phyloP scores from a whole-genome alignment of 2,113 vertebrate species.

The Cairina moschata region DNA sequence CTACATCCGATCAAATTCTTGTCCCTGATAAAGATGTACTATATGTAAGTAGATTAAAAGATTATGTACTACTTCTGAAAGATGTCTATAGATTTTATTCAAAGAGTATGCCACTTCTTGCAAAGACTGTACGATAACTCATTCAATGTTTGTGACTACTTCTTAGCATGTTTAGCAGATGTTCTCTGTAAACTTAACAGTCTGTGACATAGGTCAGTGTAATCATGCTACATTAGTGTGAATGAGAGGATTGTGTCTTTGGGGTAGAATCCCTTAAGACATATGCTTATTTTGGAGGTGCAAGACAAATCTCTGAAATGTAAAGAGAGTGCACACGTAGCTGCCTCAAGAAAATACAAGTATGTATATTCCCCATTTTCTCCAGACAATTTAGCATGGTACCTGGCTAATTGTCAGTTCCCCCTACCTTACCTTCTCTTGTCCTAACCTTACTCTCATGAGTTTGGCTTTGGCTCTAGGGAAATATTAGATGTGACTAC shows the following conservation, averaged over 20 bases:
- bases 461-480: not conserved
- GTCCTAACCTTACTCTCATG: not conserved
- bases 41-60: conserved; percentile 32
- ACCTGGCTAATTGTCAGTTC: not conserved
- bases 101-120: not conserved
- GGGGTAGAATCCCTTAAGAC: not conserved
- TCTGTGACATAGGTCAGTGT: not conserved
- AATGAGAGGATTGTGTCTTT: not conserved
- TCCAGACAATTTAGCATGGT: not conserved
- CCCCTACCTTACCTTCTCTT: not conserved
- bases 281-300: not conserved
- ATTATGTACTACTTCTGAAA: not conserved
- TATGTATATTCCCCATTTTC: not conserved
- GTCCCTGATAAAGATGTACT: not conserved
- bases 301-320: not conserved
- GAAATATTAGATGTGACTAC: not conserved
- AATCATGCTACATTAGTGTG: not conserved
- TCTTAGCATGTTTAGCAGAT: not conserved
- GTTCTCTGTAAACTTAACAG: not conserved
- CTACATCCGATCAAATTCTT: conserved; percentile 22
- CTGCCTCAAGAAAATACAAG: not conserved
- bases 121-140: accelerated
- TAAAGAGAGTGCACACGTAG: accelerated
- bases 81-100: not conserved
- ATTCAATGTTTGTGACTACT: not conserved